Percentiles rank a stretch among this genome's conserved stretches.
These are phyloP conservation scores for Adelosebastes latens DNA, from an alignment of 2,797 vertebrate genomes.

Conservation along the genomic window DNA sequence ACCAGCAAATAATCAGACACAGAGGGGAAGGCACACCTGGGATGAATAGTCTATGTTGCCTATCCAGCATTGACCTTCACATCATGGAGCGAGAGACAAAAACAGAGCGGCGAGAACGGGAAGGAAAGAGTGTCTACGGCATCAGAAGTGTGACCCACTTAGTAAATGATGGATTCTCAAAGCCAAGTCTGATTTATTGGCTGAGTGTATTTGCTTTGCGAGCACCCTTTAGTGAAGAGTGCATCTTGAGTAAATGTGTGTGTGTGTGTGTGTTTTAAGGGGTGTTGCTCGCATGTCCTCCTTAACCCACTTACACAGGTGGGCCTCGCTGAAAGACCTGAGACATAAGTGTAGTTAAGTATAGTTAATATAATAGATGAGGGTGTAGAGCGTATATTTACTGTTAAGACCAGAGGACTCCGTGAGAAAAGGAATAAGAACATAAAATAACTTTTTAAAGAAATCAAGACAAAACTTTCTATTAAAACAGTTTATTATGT, in stretches of 20 bases:
- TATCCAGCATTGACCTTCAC: constrained; percentile 62
- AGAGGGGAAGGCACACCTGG: constrained; percentile 45
- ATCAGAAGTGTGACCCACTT: constrained; percentile 85
- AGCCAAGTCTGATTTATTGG: constrained; percentile 82
- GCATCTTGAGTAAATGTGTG: constrained; percentile 12
- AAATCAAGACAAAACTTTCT: background rate
- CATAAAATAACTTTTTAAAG: background rate
- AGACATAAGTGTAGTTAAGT: constrained; percentile 45
- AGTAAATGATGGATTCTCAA: constrained; percentile 80
- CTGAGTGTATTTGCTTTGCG: constrained; percentile 75
- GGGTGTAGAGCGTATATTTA: background rate
- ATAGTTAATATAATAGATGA: constrained; percentile 45
- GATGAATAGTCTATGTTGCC: constrained; percentile 22
- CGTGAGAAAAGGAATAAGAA: background rate
- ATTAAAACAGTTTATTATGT: background rate
- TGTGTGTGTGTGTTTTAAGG: constrained; percentile 23
- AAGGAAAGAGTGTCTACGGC: constrained; percentile 53
- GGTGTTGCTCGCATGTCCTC: constrained; percentile 51
- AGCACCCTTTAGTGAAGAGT: constrained; percentile 64
- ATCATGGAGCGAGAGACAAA: constrained; percentile 10
- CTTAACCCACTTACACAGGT: constrained; percentile 76
- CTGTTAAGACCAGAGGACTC: background rate
- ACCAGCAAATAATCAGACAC: constrained; percentile 36
- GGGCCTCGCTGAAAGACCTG: constrained; percentile 38
- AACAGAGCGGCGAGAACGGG: constrained; percentile 8